Evolutionary conservation across 1,140 invertebrate genomes (phyloP).

Genomic region (Chymomyza costata): DNA sequence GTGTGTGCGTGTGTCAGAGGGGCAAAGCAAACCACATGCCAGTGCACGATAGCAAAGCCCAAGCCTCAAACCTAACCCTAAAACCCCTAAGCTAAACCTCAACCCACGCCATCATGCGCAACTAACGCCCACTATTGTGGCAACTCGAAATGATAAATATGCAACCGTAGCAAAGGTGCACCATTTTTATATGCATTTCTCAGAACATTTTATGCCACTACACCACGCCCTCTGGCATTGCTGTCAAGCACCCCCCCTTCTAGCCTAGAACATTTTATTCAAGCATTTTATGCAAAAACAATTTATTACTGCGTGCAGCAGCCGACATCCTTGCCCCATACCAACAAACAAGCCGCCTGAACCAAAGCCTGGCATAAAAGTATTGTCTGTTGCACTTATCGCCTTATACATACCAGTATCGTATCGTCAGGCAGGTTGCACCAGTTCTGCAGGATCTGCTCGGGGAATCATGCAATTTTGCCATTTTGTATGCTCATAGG

Average conservation of each 20-base stretch:
- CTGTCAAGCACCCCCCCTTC: slow-evolving; percentile 5
- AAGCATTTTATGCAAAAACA: slow-evolving; percentile 61
- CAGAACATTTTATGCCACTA: background rate
- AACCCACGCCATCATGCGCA: background rate
- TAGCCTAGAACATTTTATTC: slow-evolving; percentile 42
- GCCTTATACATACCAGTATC: slow-evolving; percentile 31
- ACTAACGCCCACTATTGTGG: slow-evolving; percentile 25
- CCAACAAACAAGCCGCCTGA: background rate
- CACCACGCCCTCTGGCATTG: background rate
- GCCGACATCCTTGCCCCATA: slow-evolving; percentile 5
- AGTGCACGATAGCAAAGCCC: too few relatives aligned
- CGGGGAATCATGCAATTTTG: background rate
- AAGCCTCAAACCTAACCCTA: background rate
- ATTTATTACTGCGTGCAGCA: slow-evolving; percentile 47
- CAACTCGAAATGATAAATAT: slow-evolving; percentile 63
- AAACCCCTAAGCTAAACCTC: slow-evolving; percentile 5
- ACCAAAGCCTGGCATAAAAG: slow-evolving; percentile 39
- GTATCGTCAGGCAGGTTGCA: background rate
- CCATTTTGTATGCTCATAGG: slow-evolving; percentile 29
- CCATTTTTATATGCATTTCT: slow-evolving; percentile 63
- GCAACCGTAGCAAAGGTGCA: slow-evolving; percentile 61
- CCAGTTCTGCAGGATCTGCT: slow-evolving; percentile 5
- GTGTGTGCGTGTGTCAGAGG: slow-evolving; percentile 4
- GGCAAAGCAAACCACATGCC: too few relatives aligned
- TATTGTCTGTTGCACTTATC: slow-evolving; percentile 57